Percentiles rank a stretch among this genome's conserved stretches.
These are phyloP conservation scores for Flexamia atlantica DNA, from an alignment of 2,888 invertebrate genomes.

Conservation along the genomic window DNA sequence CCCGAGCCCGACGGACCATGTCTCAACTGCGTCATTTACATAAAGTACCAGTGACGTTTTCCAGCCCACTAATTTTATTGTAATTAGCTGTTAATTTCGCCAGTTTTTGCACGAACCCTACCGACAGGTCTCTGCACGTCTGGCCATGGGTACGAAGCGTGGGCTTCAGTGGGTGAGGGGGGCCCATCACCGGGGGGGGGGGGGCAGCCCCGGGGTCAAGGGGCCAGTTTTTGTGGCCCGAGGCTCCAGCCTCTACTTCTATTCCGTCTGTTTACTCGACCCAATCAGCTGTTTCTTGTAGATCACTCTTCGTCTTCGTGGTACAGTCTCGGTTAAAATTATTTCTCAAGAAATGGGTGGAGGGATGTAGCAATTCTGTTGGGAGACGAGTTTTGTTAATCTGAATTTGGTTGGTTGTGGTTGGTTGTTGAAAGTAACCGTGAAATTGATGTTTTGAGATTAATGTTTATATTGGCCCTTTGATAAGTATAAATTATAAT, in stretches of 20 bases:
- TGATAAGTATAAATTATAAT: no score
- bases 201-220: constrained; percentile 26
- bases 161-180: background rate
- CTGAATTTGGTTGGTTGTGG: no score
- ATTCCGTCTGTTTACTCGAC: constrained; percentile 19
- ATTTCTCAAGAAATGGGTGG: no score
- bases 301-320: constrained; percentile 7
- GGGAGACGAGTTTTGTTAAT: no score
- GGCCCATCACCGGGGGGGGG: background rate
- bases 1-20: no score
- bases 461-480: no score
- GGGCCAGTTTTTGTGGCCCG: constrained; percentile 51
- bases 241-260: background rate
- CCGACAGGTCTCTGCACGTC: constrained; percentile 20
- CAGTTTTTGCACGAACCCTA: background rate
- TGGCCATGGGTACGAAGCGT: background rate
- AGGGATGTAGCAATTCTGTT: no score
- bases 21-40: no score
- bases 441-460: no score
- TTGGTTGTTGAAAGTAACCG: no score
- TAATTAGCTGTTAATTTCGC: background rate
- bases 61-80: background rate
- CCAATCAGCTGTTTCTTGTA: constrained; percentile 47
- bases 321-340: constrained; percentile 20
- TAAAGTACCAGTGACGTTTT: no score